Evolutionary conservation across 2,797 vertebrate species (phyloP).

Genomic region (Gallinago stenura): DNA sequence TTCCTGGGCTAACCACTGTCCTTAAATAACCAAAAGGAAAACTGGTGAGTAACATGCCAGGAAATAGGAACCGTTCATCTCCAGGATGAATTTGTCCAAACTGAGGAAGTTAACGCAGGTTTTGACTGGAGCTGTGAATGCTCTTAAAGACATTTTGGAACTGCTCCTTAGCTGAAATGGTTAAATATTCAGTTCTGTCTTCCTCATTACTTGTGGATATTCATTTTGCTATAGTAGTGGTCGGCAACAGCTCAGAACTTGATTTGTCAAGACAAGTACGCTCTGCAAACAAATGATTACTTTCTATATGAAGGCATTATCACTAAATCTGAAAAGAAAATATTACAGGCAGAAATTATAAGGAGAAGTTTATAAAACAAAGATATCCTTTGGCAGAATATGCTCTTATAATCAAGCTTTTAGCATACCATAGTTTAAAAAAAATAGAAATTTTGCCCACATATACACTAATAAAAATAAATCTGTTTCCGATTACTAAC

Average conservation of each 20-base stretch:
- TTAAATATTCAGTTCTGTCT: constrained; percentile 39
- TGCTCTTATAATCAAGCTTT: constrained; percentile 70
- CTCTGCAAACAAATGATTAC: constrained; percentile 73
- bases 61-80: not conserved
- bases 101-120: not conserved
- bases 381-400: constrained; percentile 63
- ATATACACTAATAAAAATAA: constrained; percentile 99
- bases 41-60: not conserved
- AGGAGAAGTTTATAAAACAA: constrained; percentile 72
- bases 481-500: constrained; percentile 99
- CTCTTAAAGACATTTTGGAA: not conserved
- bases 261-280: constrained; percentile 74
- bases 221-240: constrained; percentile 44
- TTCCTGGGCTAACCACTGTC: not conserved
- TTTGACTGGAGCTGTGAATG: not conserved
- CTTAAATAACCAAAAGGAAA: not conserved
- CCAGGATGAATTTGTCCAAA: not conserved
- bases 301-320: constrained; percentile 70
- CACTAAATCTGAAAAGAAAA: constrained; percentile 70
- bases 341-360: constrained; percentile 67
- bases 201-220: constrained; percentile 48
- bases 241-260: constrained; percentile 49
- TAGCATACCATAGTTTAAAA: constrained; percentile 75
- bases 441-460: constrained; percentile 89
- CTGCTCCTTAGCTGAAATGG: not conserved